These are phyloP conservation scores for Acanthosepion lycidas DNA, from an alignment of 2,888 invertebrate genomes.

Conservation along the genomic window DNA sequence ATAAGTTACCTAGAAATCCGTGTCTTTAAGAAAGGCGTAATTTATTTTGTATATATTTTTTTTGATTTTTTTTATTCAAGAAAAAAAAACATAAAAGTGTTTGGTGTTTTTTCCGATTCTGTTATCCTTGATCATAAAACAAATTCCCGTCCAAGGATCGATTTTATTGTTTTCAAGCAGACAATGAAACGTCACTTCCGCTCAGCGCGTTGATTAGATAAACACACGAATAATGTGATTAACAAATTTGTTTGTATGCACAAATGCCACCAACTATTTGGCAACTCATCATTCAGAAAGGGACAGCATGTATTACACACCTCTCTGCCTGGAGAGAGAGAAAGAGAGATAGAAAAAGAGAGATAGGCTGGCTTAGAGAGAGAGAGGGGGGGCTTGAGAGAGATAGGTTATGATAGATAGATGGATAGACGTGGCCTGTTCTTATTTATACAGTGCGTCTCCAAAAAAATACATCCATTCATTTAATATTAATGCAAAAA, in stretches of 20 bases:
- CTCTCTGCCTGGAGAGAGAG: too few relatives aligned
- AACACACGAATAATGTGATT: not conserved
- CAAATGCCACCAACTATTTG: not conserved
- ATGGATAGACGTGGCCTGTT: not conserved
- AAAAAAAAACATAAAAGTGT: too few relatives aligned
- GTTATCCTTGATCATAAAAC: not conserved
- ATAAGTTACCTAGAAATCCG: too few relatives aligned
- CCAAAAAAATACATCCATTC: too few relatives aligned
- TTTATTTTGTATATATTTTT: too few relatives aligned
- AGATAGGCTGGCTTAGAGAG: not conserved
- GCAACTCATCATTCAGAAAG: not conserved
- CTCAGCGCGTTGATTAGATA: not conserved
- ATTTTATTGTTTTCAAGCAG: not conserved
- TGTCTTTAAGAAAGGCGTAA: too few relatives aligned
- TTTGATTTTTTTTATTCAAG: too few relatives aligned
- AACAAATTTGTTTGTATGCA: not conserved
- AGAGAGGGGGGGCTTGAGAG: not conserved
- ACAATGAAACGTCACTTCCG: not conserved
- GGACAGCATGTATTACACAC: too few relatives aligned
- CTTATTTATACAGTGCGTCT: too few relatives aligned
- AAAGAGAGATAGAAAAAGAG: too few relatives aligned
- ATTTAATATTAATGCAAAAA: too few relatives aligned
- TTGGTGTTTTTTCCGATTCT: not conserved
- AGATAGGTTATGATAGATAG: not conserved
- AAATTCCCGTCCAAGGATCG: not conserved